Conservation (phyloP, 1,140 invertebrate genomes). For the Vanessa atalanta region DNA sequence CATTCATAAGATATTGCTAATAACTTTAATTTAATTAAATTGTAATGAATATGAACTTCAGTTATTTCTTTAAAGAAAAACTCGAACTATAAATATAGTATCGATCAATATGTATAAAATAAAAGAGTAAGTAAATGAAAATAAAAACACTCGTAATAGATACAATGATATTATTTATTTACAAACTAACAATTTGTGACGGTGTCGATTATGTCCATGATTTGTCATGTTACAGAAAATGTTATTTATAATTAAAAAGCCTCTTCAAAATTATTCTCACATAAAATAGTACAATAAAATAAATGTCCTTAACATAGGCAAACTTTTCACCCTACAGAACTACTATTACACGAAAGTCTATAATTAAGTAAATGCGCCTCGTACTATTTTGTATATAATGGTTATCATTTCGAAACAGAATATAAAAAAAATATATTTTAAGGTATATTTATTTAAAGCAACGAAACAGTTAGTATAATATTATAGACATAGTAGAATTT, state of each 20-base stretch:
- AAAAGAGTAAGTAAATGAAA: background rate
- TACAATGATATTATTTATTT: slow-evolving; percentile 11
- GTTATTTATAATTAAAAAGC: slow-evolving; percentile 4
- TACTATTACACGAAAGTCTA: slow-evolving; percentile 10
- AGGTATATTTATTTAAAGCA: too few relatives aligned
- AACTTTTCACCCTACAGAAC: background rate
- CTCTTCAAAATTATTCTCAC: background rate
- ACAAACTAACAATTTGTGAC: slow-evolving; percentile 6
- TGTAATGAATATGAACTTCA: background rate
- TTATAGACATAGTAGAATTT: too few relatives aligned
- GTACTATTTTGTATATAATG: background rate
- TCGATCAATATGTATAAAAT: background rate
- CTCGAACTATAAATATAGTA: too few relatives aligned
- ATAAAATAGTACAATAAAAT: too few relatives aligned
- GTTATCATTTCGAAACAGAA: background rate
- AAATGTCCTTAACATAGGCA: too few relatives aligned
- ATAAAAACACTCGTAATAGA: slow-evolving; percentile 9
- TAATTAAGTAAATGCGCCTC: slow-evolving; percentile 25
- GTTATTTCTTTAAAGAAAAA: background rate
- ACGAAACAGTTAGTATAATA: too few relatives aligned
- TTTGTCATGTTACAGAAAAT: background rate
- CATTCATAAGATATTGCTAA: too few relatives aligned
- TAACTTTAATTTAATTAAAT: too few relatives aligned
- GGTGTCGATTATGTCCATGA: background rate
- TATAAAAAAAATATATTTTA: too few relatives aligned